These are phyloP conservation scores for Pterocles orientalis DNA, from an alignment of 2,113 vertebrate species.

Conservation along the genomic window DNA sequence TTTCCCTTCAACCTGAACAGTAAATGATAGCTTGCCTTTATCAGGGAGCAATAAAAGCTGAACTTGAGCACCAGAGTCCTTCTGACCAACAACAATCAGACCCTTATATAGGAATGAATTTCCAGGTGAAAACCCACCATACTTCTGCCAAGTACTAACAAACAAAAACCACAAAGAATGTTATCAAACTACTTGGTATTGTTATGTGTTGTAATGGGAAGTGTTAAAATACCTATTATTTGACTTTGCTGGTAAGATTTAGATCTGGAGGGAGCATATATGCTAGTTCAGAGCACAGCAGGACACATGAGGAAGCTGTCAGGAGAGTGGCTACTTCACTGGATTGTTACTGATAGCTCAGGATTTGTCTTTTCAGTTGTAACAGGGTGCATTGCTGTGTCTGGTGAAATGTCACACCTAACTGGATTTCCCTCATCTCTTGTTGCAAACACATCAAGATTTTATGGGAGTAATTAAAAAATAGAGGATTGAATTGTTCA, in stretches of 20 bases:
- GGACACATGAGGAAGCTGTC: neutral
- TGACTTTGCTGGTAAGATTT: neutral
- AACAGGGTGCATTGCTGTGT: neutral
- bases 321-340: neutral
- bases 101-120: neutral
- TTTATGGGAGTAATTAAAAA: neutral
- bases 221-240: neutral
- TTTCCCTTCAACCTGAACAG: neutral
- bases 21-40: accelerated
- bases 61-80: neutral
- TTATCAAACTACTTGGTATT: neutral
- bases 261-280: neutral
- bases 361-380: neutral
- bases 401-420: neutral
- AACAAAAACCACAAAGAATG: neutral
- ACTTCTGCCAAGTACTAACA: neutral
- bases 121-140: neutral
- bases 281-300: neutral
- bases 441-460: neutral
- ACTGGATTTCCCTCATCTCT: neutral
- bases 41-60: neutral
- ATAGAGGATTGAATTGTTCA: neutral
- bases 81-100: neutral
- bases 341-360: neutral
- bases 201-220: neutral